Evolutionary conservation across 2,113 vertebrate species (phyloP).

Genomic region (Callospermophilus lateralis): DNA sequence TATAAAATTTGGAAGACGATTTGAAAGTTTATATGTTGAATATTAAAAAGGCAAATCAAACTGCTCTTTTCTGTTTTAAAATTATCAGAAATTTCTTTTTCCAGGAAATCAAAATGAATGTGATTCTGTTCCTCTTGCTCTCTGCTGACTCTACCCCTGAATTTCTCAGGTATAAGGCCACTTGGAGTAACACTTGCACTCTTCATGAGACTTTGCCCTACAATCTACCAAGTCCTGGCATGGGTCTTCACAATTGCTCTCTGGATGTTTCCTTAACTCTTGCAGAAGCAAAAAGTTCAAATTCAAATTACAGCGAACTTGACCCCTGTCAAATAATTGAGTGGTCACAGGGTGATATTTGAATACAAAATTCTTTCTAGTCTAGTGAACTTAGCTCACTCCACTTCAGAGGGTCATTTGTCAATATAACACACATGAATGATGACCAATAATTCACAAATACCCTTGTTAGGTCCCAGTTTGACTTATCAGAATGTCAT

Average conservation of each 20-base stretch:
- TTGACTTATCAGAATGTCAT: not conserved
- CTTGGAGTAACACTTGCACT: accelerated
- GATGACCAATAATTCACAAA: not conserved
- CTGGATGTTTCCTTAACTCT: not conserved
- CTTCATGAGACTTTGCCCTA: not conserved
- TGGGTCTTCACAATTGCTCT: not conserved
- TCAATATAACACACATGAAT: not conserved
- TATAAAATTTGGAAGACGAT: not conserved
- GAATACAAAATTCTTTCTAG: not conserved
- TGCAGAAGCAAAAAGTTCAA: not conserved
- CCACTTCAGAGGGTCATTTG: not conserved
- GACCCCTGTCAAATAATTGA: too few species aligned
- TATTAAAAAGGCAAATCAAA: not conserved
- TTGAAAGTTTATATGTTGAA: not conserved
- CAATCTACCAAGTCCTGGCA: not conserved
- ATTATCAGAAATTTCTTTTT: not conserved
- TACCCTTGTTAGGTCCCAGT: not conserved
- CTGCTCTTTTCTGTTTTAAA: not conserved
- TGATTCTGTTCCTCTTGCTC: not conserved
- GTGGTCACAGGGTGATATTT: not conserved
- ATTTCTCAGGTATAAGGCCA: accelerated
- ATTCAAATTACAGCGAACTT: not conserved
- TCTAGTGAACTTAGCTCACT: not conserved
- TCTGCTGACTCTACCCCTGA: not conserved
- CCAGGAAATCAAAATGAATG: not conserved